These are phyloP conservation scores for Stigmatopora argus DNA, from an alignment of 2,113 vertebrate species.

Conservation along the genomic window DNA sequence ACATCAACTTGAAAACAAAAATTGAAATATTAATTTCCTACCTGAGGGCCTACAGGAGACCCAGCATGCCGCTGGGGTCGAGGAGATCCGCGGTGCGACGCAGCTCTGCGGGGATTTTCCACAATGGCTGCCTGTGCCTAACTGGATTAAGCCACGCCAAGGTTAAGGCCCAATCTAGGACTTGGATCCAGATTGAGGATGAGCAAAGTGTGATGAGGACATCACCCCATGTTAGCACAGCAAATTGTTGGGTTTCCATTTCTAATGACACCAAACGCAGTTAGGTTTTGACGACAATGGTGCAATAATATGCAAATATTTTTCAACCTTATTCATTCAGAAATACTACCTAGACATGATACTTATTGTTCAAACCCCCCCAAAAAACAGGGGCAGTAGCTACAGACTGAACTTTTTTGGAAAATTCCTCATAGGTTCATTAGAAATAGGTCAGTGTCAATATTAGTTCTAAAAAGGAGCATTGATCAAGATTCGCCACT, in stretches of 20 bases:
- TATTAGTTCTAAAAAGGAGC: too few species aligned
- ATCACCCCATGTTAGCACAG: constrained; percentile 10
- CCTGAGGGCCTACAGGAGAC: constrained; percentile 61
- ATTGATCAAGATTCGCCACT: too few species aligned
- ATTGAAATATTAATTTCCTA: constrained; percentile 36
- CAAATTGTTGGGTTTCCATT: constrained; percentile 7
- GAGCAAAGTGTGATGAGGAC: constrained; percentile 13
- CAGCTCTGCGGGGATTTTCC: constrained; percentile 41
- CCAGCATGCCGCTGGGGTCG: constrained; percentile 44
- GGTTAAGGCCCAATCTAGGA: constrained; percentile 50
- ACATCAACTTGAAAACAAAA: not conserved
- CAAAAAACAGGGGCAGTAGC: too few species aligned
- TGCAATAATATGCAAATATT: too few species aligned
- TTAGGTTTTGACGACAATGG: too few species aligned
- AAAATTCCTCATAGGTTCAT: too few species aligned
- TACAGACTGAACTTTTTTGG: too few species aligned
- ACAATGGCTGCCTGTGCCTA: constrained; percentile 29
- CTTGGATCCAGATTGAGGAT: constrained; percentile 43
- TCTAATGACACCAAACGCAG: too few species aligned
- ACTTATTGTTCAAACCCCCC: too few species aligned
- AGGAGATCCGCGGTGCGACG: constrained; percentile 33
- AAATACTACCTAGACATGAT: not conserved
- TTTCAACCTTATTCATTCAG: not conserved
- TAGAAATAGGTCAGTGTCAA: too few species aligned
- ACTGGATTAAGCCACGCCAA: constrained; percentile 57